A percentile compares a stretch with the other conserved stretches of the same genome.
Evolutionary conservation across 2,888 invertebrate species (phyloP).

Genomic region (Hirtodrosophila histrioides): DNA sequence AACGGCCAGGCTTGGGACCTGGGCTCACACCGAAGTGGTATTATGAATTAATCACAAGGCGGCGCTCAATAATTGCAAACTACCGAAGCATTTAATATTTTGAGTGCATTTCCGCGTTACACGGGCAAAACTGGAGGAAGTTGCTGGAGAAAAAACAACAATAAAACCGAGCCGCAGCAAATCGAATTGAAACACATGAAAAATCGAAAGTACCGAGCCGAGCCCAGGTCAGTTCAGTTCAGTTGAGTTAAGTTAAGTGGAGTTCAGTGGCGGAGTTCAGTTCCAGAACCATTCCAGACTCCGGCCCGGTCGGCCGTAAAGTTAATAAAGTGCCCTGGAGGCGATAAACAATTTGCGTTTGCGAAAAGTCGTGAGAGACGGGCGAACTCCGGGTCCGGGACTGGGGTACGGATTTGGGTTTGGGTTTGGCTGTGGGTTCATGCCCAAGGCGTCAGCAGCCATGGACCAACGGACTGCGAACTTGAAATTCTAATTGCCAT

Average conservation of each 20-base stretch:
- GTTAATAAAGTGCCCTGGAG: constrained; percentile 73
- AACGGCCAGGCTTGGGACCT: constrained; percentile 8
- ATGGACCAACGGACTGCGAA: constrained; percentile 58
- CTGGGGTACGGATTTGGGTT: too few relatives aligned
- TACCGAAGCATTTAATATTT: constrained; percentile 82
- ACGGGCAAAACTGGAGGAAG: constrained; percentile 26
- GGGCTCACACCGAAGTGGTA: constrained; percentile 31
- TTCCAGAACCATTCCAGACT: background rate
- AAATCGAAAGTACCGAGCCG: constrained; percentile 53
- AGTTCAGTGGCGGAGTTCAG: background rate
- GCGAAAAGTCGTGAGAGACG: constrained; percentile 37
- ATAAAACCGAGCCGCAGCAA: constrained; percentile 13
- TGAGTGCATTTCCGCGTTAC: constrained; percentile 80
- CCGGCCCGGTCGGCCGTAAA: constrained; percentile 62
- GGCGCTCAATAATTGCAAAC: constrained; percentile 71
- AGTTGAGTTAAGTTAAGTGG: constrained; percentile 16
- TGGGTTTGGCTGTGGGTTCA: constrained; percentile 3
- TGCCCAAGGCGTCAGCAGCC: constrained; percentile 40
- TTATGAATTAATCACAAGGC: constrained; percentile 75
- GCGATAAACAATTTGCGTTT: constrained; percentile 72
- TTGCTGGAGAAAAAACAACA: constrained; percentile 13
- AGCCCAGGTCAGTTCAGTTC: constrained; percentile 18
- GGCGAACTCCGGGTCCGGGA: background rate
- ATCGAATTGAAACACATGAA: constrained; percentile 42
- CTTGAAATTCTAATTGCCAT: constrained; percentile 78